phyloP scores from a whole-genome alignment of 2,797 vertebrate genomes.

The Podargus strigoides region DNA sequence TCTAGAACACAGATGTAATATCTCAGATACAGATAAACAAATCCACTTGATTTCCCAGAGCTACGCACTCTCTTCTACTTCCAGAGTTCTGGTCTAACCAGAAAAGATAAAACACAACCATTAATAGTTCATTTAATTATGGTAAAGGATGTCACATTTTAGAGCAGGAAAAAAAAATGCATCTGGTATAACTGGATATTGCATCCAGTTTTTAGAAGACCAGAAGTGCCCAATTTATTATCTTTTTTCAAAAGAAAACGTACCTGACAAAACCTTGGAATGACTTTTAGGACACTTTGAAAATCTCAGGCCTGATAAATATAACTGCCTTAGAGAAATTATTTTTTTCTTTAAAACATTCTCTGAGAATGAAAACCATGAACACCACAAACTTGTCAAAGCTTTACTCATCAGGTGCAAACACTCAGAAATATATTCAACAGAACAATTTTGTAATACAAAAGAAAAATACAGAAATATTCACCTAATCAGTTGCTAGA shows the following conservation, averaged over 20 bases:
- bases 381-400: neutral
- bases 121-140: neutral
- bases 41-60: conserved; percentile 11
- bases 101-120: neutral
- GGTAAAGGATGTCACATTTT: neutral
- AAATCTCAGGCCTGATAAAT: neutral
- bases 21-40: neutral
- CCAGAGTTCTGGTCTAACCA: neutral
- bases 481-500: neutral
- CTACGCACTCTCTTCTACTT: neutral
- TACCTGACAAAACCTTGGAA: neutral
- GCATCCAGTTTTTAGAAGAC: neutral
- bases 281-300: neutral
- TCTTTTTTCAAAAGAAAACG: neutral
- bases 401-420: neutral
- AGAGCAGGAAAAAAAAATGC: neutral
- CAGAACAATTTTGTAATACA: neutral
- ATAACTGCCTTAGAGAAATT: neutral
- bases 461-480: neutral
- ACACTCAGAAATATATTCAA: neutral
- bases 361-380: neutral
- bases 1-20: neutral
- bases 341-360: neutral
- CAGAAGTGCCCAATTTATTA: neutral
- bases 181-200: neutral